phyloP scores from a whole-genome alignment of 2,888 invertebrate genomes.

The Drosophila phalerata region DNA sequence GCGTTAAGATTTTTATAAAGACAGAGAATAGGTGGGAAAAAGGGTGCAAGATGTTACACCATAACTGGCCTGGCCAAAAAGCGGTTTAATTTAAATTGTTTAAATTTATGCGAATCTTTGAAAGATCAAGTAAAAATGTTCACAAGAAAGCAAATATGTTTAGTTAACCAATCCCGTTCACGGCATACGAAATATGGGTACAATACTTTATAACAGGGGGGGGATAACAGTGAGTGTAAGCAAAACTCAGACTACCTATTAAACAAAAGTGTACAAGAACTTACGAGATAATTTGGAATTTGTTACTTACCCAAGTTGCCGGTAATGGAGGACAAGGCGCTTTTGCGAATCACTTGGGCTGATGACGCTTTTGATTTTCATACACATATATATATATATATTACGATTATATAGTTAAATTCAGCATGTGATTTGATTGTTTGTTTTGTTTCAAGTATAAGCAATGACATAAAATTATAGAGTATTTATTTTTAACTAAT shows the following conservation, averaged over 20 bases:
- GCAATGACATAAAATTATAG: conserved; percentile 46
- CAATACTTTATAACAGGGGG: conserved; percentile 13
- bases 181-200: conserved; percentile 18
- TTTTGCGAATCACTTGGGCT: conserved; percentile 89
- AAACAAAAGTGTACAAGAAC: conserved; percentile 64
- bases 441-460: conserved; percentile 49
- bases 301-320: conserved; percentile 95
- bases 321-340: conserved; percentile 96
- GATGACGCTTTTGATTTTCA: conserved; percentile 85
- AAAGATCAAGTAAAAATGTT: conserved; percentile 27
- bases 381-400: conserved; percentile 81
- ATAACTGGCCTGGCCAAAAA: conserved; percentile 6
- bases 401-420: conserved; percentile 67
- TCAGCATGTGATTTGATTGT: conserved; percentile 66
- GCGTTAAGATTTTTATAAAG: conserved; percentile 32
- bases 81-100: conserved; percentile 6
- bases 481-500: conserved; percentile 30
- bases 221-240: conserved; percentile 23
- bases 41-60: conserved; percentile 9
- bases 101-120: neutral
- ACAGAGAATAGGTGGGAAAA: conserved; percentile 10
- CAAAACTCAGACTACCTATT: conserved; percentile 62
- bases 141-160: neutral
- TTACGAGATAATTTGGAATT: conserved; percentile 56
- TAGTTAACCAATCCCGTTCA: conserved; percentile 35